These are phyloP conservation scores for Zygogramma bicolorata DNA, from an alignment of 2,888 invertebrate species.

Conservation along the genomic window DNA sequence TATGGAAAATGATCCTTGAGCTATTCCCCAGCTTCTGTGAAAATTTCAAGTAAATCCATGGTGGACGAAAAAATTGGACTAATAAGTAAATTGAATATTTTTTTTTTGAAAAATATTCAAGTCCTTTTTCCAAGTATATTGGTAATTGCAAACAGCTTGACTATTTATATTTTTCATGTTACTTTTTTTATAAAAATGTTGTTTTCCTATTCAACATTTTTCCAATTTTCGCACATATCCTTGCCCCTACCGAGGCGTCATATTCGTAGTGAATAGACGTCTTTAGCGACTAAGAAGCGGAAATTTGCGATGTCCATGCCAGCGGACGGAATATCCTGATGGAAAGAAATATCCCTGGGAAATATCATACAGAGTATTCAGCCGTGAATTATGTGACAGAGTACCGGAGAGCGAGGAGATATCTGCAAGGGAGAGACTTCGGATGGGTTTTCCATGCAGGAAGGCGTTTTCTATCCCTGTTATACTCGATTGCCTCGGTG, in stretches of 20 bases:
- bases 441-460: not conserved
- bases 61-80: no score
- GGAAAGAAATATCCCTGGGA: conserved; percentile 19
- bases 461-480: not conserved
- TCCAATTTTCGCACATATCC: not conserved
- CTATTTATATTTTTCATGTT: no score
- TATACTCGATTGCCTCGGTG: not conserved
- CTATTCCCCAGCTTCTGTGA: no score
- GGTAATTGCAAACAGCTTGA: no score
- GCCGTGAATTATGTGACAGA: conserved; percentile 12
- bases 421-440: not conserved
- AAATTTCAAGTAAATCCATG: no score
- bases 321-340: conserved; percentile 9
- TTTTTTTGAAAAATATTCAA: no score
- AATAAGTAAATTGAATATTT: no score
- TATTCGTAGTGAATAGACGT: conserved; percentile 6
- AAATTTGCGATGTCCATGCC: not conserved
- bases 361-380: conserved; percentile 13
- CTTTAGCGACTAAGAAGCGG: conserved; percentile 13
- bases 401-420: not conserved
- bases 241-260: not conserved
- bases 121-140: no score
- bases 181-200: no score
- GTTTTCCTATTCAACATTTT: not conserved
- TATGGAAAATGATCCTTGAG: no score